Percentiles rank a stretch among this genome's conserved stretches.
Conservation (phyloP, 2,113 vertebrate species). For the Alligator mississippiensis region DNA sequence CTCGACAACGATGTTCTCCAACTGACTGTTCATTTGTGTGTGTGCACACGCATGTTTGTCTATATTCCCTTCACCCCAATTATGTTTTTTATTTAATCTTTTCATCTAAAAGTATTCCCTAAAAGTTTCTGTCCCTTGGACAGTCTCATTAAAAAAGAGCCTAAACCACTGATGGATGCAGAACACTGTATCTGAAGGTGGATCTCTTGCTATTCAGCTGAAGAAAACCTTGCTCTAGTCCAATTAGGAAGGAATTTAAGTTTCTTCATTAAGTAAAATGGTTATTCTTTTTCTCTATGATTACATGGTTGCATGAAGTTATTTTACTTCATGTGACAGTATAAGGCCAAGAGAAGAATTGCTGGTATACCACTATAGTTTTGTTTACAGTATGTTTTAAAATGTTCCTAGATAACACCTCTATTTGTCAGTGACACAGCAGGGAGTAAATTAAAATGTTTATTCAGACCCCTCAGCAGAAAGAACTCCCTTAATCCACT, state of each 20-base stretch:
- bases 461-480: slow-evolving; percentile 80
- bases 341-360: slow-evolving; percentile 18
- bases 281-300: neutral
- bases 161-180: neutral
- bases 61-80: neutral
- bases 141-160: too few relatives aligned
- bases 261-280: neutral
- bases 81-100: neutral
- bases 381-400: slow-evolving; percentile 69
- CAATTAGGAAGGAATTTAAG: neutral
- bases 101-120: neutral
- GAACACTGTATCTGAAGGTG: neutral
- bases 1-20: neutral
- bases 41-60: neutral
- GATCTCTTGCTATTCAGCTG: neutral
- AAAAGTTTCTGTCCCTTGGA: neutral
- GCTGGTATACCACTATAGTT: slow-evolving; percentile 18
- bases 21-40: neutral
- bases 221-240: neutral
- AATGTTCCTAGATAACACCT: slow-evolving; percentile 69
- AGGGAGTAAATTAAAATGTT: slow-evolving; percentile 83
- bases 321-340: neutral
- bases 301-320: neutral
- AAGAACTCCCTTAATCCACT: slow-evolving; percentile 82
- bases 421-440: slow-evolving; percentile 80